phyloP scores from a whole-genome alignment of 2,113 vertebrate genomes.

The Chaetodon trifascialis region DNA sequence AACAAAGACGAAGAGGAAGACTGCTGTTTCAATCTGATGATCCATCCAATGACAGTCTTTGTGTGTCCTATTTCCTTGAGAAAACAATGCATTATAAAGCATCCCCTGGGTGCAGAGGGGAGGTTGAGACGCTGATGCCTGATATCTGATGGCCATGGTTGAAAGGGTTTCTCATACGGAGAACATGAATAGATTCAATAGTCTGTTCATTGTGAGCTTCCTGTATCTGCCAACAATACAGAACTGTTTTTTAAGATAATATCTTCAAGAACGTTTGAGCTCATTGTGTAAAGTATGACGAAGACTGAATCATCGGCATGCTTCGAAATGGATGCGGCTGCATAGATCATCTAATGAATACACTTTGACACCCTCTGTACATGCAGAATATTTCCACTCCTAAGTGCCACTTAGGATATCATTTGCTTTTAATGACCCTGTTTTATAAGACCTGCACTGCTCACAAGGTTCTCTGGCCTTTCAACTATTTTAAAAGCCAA shows the following conservation, averaged over 20 bases:
- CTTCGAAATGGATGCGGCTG: constrained; percentile 15
- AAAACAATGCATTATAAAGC: not conserved
- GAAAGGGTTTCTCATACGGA: not conserved
- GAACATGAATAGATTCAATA: not conserved
- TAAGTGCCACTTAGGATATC: constrained; percentile 1
- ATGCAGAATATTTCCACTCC: constrained; percentile 7
- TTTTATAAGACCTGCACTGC: constrained; percentile 9
- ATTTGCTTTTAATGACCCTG: constrained; percentile 24
- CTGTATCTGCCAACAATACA: constrained; percentile 9
- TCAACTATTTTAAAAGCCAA: constrained; percentile 37
- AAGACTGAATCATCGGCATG: constrained; percentile 1
- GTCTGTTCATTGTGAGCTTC: not conserved
- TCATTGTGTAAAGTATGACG: constrained; percentile 5
- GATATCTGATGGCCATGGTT: not conserved
- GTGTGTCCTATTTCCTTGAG: not conserved
- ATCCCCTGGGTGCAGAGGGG: not conserved
- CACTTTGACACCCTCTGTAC: not conserved
- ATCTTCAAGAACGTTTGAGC: not conserved
- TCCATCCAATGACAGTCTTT: not conserved
- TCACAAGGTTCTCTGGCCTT: constrained; percentile 25
- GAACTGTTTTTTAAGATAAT: not conserved
- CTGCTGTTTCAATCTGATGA: not conserved
- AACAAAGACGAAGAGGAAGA: not conserved
- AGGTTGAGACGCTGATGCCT: not conserved
- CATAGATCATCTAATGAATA: constrained; percentile 13